Percentiles rank a stretch among this genome's conserved stretches.
Conservation (phyloP, 2,888 invertebrate species). For the Cephalotes varians region DNA sequence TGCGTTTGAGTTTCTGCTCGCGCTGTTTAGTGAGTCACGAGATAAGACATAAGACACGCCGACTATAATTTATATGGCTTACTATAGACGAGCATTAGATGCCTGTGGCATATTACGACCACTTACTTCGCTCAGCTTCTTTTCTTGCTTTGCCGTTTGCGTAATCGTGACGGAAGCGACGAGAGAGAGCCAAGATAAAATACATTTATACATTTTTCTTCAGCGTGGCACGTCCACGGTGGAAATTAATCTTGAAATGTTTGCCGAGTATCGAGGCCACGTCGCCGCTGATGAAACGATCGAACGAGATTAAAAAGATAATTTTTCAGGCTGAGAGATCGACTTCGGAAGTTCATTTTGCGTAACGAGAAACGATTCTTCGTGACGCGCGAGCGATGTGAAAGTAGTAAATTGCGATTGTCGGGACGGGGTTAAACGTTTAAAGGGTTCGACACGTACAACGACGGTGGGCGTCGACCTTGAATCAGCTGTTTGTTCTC, state of each 20-base stretch:
- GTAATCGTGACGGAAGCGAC: conserved; percentile 19
- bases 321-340: not conserved
- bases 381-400: not conserved
- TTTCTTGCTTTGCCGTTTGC: conserved; percentile 23
- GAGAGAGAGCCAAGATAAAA: conserved; percentile 29
- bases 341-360: not conserved
- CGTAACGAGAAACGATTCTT: not conserved
- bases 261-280: not conserved
- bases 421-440: not conserved
- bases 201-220: not conserved
- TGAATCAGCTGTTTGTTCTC: conserved; percentile 81
- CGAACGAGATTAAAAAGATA: not conserved
- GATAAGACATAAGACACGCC: not conserved
- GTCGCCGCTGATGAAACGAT: not conserved
- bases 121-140: conserved; percentile 1
- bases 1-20: not conserved
- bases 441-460: conserved; percentile 30
- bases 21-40: not conserved
- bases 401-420: not conserved
- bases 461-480: conserved; percentile 75
- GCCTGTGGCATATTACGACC: not conserved
- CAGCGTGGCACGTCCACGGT: not conserved
- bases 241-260: not conserved
- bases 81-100: not conserved
- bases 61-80: conserved; percentile 1